Base-by-base conservation (phyloP, 2,113 vertebrate species). In the Pimephales promelas region DNA sequence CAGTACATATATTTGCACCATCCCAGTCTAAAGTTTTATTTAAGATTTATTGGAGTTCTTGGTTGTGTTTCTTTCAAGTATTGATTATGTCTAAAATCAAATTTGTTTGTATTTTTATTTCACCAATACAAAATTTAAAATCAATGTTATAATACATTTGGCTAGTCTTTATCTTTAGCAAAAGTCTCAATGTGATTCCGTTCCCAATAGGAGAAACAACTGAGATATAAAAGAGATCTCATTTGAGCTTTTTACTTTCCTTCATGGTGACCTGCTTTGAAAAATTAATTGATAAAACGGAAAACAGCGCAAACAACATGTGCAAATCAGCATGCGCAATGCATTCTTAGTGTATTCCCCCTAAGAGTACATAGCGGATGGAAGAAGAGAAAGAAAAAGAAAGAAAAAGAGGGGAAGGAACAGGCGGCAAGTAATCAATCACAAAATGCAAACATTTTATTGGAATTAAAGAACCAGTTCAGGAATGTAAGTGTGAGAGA, bases 391-490 rank as follows among this genome's bases (percentile, higher is more conserved):
- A 16, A 26, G 11, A 49, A 54, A 82, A 13, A 31, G 10, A 43
- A 49, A 16, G 61, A 10, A 10, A 47, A 68, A 52, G 16, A 36
- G 26, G 56, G 81, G 76, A 40, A 31, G 62, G 56, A 86, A 89
- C 71, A 88, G 86, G 89, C 56, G 86, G 76, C 79, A 72, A 85
- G 88, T 89, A 90, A 93, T 92, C 91, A 87, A 92, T 92, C 91
- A 93, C 87, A 90, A 59, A 18, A 75, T 87, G 87, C 84, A 89
- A 85, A 91, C 24, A 90, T 90, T 92, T 91, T 87, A 91, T 92
- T 76, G 83, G 89, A 85, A 92, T 91, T 91, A 91, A 87, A 93
- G 89, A 84, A 77, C 79, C 81, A 71, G 86, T 68, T 31, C 40
- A 40, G 43, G 45, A 77, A 56, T 47, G 56, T 90, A 2, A 31